Evolutionary conservation across 2,888 invertebrate genomes (phyloP), one percentile per base, ranked within the genome.

Genomic region (Volucella inflata): DNA sequence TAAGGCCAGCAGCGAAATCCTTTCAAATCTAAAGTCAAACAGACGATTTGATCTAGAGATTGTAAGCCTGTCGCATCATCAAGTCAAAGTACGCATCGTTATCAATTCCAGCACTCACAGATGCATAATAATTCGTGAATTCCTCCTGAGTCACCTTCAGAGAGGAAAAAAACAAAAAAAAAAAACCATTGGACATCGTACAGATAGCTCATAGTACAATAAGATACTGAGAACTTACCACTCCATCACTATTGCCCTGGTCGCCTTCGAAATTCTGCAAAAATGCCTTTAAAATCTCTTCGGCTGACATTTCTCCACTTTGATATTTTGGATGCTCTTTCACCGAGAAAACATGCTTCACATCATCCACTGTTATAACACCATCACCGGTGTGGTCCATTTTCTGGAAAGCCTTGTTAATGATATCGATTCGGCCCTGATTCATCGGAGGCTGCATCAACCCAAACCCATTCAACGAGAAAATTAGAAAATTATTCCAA

Each of bases 111-210:
- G 98, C 98, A 91, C 98, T 98, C 88, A 99, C 96, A 11, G 96
- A 97, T 77, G 96, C 94, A 93, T 99, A 99, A 92, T 98, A 99
- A 92, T 98, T 97, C 90, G 96, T 92, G 89, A 98, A 99, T 92
- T 99, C 99, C 88, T 98, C 98, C 88, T 95, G 94, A 0, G 98
- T 98, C 14, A 98, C 97, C 98, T 98, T n/a, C n/a, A n/a, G 93
- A 9, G 77, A 60, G 44, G 17, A 67, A n/a, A n/a, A 55, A 12
- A 64, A 62, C 42, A 42, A 9, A 11, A 42, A 42, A 11, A 42
- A 42, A 11, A 9, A 42, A 4, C 48, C 2, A 14, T 53, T 53
- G 2, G 9, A 12, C 21, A 21, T 17, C 6, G 14, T 55, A 1
- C 14, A 1, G 14, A 30, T 14, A 21, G 17, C 11, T n/a, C 50